phyloP scores from a whole-genome alignment of 2,888 invertebrate genomes.

The Nymphalis c-album region DNA sequence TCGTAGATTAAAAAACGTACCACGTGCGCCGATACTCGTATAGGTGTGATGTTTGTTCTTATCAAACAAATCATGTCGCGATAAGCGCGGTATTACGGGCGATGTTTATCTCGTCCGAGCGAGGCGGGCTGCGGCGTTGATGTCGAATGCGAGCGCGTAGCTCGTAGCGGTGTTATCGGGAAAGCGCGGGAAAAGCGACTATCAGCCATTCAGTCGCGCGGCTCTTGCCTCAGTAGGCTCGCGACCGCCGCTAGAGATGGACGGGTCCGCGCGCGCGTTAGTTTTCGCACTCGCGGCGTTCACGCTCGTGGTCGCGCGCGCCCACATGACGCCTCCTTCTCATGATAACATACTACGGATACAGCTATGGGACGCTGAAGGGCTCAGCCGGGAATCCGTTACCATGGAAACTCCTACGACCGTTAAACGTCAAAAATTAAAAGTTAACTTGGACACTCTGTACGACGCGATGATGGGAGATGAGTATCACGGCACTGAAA shows the following conservation, averaged over 20 bases:
- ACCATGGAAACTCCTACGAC: slow-evolving; percentile 47
- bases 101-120: slow-evolving; percentile 44
- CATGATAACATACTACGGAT: slow-evolving; percentile 76
- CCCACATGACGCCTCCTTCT: slow-evolving; percentile 62
- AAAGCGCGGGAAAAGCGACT: slow-evolving; percentile 76
- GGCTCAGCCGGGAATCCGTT: slow-evolving; percentile 66
- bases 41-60: slow-evolving; percentile 46
- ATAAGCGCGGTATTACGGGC: slow-evolving; percentile 52
- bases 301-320: slow-evolving; percentile 68
- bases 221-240: slow-evolving; percentile 68
- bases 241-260: slow-evolving; percentile 73
- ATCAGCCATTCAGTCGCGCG: slow-evolving; percentile 39
- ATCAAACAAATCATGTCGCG: slow-evolving; percentile 63
- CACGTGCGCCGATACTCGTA: slow-evolving; percentile 26
- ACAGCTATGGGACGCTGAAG: slow-evolving; percentile 77
- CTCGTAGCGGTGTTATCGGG: slow-evolving; percentile 64
- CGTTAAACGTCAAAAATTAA: slow-evolving; percentile 51
- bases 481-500: slow-evolving; percentile 61
- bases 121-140: slow-evolving; percentile 47
- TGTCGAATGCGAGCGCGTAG: slow-evolving; percentile 56
- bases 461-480: slow-evolving; percentile 74
- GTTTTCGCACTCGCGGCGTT: slow-evolving; percentile 60
- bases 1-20: slow-evolving; percentile 8
- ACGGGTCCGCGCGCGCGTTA: slow-evolving; percentile 62
- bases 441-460: slow-evolving; percentile 68